Conservation (phyloP, 37 sponge, comb jelly and placozoan species). For the Corticium candelabrum region DNA sequence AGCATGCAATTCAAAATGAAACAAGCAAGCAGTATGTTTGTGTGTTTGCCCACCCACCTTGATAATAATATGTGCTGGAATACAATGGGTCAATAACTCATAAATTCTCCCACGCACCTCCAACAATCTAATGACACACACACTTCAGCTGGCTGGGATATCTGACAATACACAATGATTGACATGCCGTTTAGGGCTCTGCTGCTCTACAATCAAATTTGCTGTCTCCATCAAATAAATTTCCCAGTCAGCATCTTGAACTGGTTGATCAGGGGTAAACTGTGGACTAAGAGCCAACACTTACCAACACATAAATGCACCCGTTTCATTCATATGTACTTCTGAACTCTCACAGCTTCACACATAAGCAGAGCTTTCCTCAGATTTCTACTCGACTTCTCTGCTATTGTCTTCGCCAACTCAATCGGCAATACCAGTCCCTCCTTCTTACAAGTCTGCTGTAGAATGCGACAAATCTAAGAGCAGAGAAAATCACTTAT, state of each 20-base stretch:
- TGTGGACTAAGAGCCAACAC: slow-evolving; percentile 47
- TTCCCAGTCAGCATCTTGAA: slow-evolving; percentile 94
- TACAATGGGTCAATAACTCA: slow-evolving; percentile 88
- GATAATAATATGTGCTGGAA: slow-evolving; percentile 90
- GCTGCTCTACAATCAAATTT: slow-evolving; percentile 80
- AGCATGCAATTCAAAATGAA: too few relatives aligned
- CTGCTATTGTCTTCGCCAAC: slow-evolving; percentile 76
- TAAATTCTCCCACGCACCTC: slow-evolving; percentile 78
- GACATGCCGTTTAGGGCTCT: slow-evolving; percentile 50
- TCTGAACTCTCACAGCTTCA: slow-evolving; percentile 93
- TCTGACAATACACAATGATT: neutral
- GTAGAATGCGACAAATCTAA: slow-evolving; percentile 55
- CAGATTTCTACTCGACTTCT: slow-evolving; percentile 73
- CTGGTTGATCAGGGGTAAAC: slow-evolving; percentile 67
- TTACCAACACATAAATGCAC: neutral
- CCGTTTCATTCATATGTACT: slow-evolving; percentile 32
- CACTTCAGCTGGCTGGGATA: neutral
- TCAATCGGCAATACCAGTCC: slow-evolving; percentile 71
- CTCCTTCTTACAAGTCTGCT: slow-evolving; percentile 66
- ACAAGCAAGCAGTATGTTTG: too few relatives aligned
- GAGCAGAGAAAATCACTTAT: neutral
- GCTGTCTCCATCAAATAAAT: slow-evolving; percentile 81
- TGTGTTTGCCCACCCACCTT: too few relatives aligned
- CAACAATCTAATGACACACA: slow-evolving; percentile 39
- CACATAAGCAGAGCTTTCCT: slow-evolving; percentile 82